Conservation (phyloP, 1,140 invertebrate species). For the Drosophila ogumai region DNA sequence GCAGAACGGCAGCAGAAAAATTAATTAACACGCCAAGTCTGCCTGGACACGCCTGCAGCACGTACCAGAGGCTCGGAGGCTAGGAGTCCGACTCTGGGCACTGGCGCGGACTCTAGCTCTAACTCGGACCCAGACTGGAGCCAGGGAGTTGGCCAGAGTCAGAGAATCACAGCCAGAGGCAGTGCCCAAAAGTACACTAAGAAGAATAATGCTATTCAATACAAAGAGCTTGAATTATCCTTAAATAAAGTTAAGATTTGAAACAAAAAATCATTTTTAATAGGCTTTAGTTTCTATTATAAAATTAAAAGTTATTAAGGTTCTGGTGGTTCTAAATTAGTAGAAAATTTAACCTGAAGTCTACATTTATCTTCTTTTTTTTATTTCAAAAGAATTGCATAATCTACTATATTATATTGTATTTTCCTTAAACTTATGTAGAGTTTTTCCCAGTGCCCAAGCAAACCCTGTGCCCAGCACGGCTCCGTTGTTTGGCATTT, state of each 20-base stretch:
- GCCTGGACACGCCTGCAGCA: conserved; percentile 58
- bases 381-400: no score
- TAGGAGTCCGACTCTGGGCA: conserved; percentile 3
- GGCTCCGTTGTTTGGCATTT: conserved; percentile 58
- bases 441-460: conserved; percentile 1
- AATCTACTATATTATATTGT: not conserved
- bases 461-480: conserved; percentile 39
- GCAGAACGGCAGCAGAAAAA: conserved; percentile 52
- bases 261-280: no score
- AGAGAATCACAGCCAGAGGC: conserved; percentile 18
- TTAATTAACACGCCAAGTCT: conserved; percentile 68
- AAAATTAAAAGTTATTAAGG: no score
- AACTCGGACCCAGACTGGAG: conserved; percentile 26
- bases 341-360: not conserved
- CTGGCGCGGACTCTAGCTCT: conserved; percentile 8
- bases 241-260: no score
- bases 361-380: no score
- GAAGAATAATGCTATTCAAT: not conserved
- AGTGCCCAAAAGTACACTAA: conserved; percentile 16
- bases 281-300: not conserved
- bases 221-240: no score
- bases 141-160: conserved; percentile 26
- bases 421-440: no score
- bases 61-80: conserved; percentile 45
- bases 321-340: not conserved